Conservation (phyloP, 2,113 vertebrate genomes). For the Pyrgilauda ruficollis region DNA sequence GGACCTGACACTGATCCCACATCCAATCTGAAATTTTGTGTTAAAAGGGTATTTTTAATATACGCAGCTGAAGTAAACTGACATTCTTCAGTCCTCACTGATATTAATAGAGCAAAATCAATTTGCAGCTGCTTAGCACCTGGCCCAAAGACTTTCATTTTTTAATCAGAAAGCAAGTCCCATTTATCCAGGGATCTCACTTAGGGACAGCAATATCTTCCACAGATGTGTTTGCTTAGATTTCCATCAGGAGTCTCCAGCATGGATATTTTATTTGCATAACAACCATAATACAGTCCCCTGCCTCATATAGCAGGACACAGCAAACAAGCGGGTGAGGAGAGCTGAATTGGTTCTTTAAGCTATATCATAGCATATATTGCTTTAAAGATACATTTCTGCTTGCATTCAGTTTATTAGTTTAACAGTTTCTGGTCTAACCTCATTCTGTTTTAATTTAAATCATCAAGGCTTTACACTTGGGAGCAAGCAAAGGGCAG, state of each 20-base stretch:
- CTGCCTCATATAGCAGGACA: not conserved
- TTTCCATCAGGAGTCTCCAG: not conserved
- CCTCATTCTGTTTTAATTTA: conserved; percentile 30
- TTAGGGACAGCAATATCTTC: not conserved
- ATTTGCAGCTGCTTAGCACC: conserved; percentile 45
- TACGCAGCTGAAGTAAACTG: conserved; percentile 6
- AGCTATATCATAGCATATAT: not conserved
- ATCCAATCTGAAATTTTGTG: not conserved
- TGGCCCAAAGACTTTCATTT: conserved; percentile 15
- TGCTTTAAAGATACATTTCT: not conserved
- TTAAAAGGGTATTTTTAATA: not conserved
- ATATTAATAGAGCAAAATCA: not conserved
- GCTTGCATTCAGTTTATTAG: conserved; percentile 16
- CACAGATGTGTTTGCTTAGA: conserved; percentile 22
- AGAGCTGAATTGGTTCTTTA: not conserved
- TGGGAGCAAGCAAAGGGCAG: conserved; percentile 25
- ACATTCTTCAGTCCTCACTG: not conserved
- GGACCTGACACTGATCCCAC: not conserved
- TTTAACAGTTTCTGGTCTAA: not conserved
- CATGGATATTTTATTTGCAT: not conserved
- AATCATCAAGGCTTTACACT: not conserved
- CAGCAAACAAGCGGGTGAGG: not conserved
- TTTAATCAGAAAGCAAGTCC: conserved; percentile 16
- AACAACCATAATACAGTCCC: not conserved
- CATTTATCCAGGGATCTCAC: not conserved